phyloP scores from a whole-genome alignment of 2,888 invertebrate genomes.

The Scelioninae gen. 2 region DNA sequence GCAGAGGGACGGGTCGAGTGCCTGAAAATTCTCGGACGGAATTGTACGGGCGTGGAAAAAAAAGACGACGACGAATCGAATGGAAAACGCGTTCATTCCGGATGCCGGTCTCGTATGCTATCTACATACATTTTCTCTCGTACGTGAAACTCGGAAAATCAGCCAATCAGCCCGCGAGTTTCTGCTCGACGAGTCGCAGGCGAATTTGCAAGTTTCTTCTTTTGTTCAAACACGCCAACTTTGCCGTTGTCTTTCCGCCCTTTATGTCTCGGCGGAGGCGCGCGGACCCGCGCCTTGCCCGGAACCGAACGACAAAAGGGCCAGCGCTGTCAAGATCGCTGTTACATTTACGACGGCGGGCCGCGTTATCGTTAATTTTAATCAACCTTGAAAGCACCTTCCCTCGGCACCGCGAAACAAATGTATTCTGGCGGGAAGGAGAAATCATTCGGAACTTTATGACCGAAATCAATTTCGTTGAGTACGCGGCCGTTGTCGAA shows the following conservation, averaged over 20 bases:
- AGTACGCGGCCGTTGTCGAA: slow-evolving; percentile 17
- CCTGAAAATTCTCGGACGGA: slow-evolving; percentile 55
- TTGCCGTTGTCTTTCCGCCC: slow-evolving; percentile 47
- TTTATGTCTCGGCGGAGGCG: slow-evolving; percentile 24
- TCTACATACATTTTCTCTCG: slow-evolving; percentile 63
- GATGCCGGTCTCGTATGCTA: slow-evolving; percentile 62
- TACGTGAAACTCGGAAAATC: slow-evolving; percentile 61
- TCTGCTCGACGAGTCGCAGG: slow-evolving; percentile 56
- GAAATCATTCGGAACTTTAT: slow-evolving; percentile 34
- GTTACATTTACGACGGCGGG: slow-evolving; percentile 25
- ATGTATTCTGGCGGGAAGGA: slow-evolving; percentile 26
- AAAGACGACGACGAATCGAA: slow-evolving; percentile 58
- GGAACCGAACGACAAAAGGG: slow-evolving; percentile 45
- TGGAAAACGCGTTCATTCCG: slow-evolving; percentile 60
- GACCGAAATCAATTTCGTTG: slow-evolving; percentile 44
- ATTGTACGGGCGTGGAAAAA: slow-evolving; percentile 49
- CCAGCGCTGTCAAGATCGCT: slow-evolving; percentile 34
- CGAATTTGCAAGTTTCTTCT: slow-evolving; percentile 58
- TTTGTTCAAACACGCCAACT: slow-evolving; percentile 56
- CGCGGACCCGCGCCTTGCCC: slow-evolving; percentile 23
- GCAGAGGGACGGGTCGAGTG: slow-evolving; percentile 52
- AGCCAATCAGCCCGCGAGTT: slow-evolving; percentile 59
- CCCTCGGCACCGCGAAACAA: slow-evolving; percentile 38
- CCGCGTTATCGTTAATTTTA: slow-evolving; percentile 52
- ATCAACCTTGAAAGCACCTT: slow-evolving; percentile 51